Percentiles rank a stretch among this genome's conserved stretches.
Evolutionary conservation across 2,113 vertebrate genomes (phyloP).

Genomic region (Arizona elegans): DNA sequence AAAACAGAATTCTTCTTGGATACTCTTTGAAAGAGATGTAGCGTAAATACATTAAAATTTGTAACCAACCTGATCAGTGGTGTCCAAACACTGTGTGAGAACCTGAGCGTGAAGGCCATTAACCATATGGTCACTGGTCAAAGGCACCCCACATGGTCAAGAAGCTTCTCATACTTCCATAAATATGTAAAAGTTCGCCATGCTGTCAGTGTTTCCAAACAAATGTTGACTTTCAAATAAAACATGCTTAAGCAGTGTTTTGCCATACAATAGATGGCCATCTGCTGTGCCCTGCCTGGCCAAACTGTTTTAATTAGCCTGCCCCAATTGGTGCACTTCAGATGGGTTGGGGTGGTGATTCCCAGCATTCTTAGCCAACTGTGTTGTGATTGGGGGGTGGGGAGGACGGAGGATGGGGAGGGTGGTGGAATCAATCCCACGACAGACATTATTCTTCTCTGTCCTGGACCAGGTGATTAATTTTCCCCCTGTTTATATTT

Average conservation of each 20-base stretch:
- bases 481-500: neutral
- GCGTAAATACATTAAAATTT: neutral
- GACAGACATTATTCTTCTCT: neutral
- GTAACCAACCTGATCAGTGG: neutral
- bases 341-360: neutral
- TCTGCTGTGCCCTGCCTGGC: neutral
- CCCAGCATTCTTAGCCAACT: neutral
- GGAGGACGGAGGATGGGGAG: neutral
- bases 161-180: neutral
- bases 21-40: neutral
- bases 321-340: neutral
- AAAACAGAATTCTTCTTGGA: neutral
- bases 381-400: neutral
- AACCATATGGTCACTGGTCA: neutral
- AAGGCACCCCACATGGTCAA: neutral
- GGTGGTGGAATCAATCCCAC: neutral
- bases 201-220: neutral
- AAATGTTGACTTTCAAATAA: neutral
- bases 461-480: neutral
- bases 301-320: neutral
- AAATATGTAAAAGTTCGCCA: neutral
- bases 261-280: neutral
- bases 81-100: neutral
- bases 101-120: neutral
- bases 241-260: neutral